Percentiles rank a stretch among this genome's conserved stretches.
phyloP scores from a whole-genome alignment of 2,797 vertebrate species.

The Onychomys leucogaster region DNA sequence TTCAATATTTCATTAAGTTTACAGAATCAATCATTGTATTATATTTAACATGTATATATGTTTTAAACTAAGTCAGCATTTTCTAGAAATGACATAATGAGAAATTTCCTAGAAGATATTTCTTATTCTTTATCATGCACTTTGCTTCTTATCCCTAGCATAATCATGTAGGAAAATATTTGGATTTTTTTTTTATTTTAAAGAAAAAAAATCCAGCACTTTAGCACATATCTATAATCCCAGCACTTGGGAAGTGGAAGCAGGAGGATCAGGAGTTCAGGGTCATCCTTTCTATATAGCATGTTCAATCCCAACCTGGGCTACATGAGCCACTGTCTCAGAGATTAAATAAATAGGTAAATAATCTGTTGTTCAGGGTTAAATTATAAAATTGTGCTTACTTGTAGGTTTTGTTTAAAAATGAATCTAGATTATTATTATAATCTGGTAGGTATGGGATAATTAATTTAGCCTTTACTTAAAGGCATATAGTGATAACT shows the following conservation, averaged over 20 bases:
- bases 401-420: constrained; percentile 44
- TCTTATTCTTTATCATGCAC: constrained; percentile 31
- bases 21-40: constrained; percentile 19
- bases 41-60: background rate
- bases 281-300: background rate
- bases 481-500: constrained; percentile 36
- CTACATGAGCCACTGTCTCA: background rate
- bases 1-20: constrained; percentile 54
- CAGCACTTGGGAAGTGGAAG: too few species aligned
- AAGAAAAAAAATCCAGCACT: background rate
- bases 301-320: background rate
- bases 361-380: constrained; percentile 22
- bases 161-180: constrained; percentile 34
- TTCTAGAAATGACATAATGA: constrained; percentile 42
- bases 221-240: background rate
- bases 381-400: constrained; percentile 49
- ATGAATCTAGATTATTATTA: constrained; percentile 10
- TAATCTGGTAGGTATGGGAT: background rate
- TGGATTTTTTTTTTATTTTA: constrained; percentile 11
- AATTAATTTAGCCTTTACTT: constrained; percentile 45
- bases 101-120: background rate
- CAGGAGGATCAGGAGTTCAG: background rate
- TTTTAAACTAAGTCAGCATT: constrained; percentile 48
- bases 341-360: background rate
- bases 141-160: background rate